Conservation (phyloP, 2,797 vertebrate genomes). For the Rhyacichthys aspro region DNA sequence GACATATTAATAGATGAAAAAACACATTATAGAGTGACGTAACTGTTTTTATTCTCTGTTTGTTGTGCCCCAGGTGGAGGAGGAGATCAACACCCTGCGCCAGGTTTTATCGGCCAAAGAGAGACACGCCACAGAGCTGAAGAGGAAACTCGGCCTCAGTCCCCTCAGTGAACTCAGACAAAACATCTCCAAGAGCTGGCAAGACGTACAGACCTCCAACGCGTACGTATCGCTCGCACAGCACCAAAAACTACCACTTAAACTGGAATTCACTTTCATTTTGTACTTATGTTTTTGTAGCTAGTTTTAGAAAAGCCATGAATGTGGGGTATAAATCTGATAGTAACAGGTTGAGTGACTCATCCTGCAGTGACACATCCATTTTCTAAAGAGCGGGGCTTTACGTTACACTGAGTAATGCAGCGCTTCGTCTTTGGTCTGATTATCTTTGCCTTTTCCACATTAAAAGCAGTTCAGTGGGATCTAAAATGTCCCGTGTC, state of each 20-base stretch:
- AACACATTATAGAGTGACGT: too few relatives aligned
- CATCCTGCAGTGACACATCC: not conserved
- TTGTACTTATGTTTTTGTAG: too few relatives aligned
- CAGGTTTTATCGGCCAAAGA: slow-evolving; percentile 97
- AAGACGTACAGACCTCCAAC: slow-evolving; percentile 93
- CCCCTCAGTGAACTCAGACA: slow-evolving; percentile 89
- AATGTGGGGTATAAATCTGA: not conserved
- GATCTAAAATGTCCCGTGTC: not conserved
- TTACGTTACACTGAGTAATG: not conserved
- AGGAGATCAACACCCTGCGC: slow-evolving; percentile 93
- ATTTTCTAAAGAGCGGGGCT: not conserved
- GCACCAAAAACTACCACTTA: not conserved
- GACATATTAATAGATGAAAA: too few relatives aligned
- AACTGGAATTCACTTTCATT: too few relatives aligned
- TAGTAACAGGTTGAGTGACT: slow-evolving; percentile 12
- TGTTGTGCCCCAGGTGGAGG: slow-evolving; percentile 89
- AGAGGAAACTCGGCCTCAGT: slow-evolving; percentile 92
- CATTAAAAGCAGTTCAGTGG: not conserved
- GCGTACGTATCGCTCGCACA: slow-evolving; percentile 82
- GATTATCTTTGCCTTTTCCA: not conserved
- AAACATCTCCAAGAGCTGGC: slow-evolving; percentile 92
- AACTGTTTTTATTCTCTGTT: too few relatives aligned
- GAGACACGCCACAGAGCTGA: slow-evolving; percentile 89
- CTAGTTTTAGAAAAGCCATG: not conserved
- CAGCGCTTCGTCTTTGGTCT: not conserved